Percentiles rank a stretch among this genome's conserved stretches.
Conservation (phyloP, 1,140 invertebrate genomes). For the Ceratina australensis region DNA sequence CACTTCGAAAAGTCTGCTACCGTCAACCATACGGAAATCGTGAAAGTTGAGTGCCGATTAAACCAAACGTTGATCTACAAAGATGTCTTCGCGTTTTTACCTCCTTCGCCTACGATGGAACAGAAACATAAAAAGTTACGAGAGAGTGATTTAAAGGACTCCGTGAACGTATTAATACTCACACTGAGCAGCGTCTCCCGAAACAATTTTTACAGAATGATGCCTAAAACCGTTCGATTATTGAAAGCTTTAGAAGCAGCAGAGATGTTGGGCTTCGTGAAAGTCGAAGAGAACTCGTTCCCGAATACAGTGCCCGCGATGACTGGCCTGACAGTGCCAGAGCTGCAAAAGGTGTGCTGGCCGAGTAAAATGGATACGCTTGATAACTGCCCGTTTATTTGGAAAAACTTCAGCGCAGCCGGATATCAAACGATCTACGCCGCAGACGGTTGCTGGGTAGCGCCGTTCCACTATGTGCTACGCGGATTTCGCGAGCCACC, state of each 20-base stretch:
- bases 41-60: constrained; percentile 82
- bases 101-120: constrained; percentile 77
- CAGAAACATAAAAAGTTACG: constrained; percentile 54
- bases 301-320: constrained; percentile 89
- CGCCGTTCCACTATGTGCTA: constrained; percentile 81
- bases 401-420: constrained; percentile 79
- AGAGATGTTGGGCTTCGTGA: constrained; percentile 89
- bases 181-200: constrained; percentile 93
- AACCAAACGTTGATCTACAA: constrained; percentile 80
- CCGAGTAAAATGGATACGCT: constrained; percentile 77
- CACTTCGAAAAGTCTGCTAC: constrained; percentile 74
- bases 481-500: constrained; percentile 80
- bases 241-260: constrained; percentile 83
- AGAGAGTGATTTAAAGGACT: constrained; percentile 13
- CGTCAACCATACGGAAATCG: constrained; percentile 81
- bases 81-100: constrained; percentile 86
- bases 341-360: constrained; percentile 83
- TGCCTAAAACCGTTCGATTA: constrained; percentile 85
- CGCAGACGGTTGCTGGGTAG: constrained; percentile 81
- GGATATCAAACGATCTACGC: constrained; percentile 81
- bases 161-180: constrained; percentile 86
- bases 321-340: constrained; percentile 83
- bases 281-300: constrained; percentile 91
- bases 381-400: constrained; percentile 82
- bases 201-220: constrained; percentile 90